Conservation (phyloP, 2,888 invertebrate species). For the Orthonevra nobilis region DNA sequence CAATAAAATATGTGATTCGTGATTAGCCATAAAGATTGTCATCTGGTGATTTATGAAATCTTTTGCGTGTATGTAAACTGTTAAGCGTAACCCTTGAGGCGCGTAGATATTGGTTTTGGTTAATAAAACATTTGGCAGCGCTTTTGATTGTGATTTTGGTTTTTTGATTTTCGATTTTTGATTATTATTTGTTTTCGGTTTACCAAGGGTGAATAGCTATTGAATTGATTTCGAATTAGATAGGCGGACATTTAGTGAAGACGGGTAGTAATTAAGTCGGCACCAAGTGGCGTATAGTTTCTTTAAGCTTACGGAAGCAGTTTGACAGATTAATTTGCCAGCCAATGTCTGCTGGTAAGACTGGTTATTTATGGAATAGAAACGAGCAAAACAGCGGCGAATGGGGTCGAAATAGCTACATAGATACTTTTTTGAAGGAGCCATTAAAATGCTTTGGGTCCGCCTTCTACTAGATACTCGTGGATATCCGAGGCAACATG, state of each 20-base stretch:
- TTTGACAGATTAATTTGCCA: background rate
- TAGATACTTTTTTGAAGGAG: no score
- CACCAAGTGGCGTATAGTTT: background rate
- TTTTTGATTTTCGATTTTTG: conserved; percentile 21
- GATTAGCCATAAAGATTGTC: conserved; percentile 70
- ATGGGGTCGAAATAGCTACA: no score
- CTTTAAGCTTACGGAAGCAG: background rate
- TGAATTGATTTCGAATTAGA: conserved; percentile 45
- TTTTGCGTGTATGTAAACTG: background rate
- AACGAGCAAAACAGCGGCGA: no score
- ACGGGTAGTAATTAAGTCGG: conserved; percentile 40
- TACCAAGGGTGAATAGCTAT: conserved; percentile 28
- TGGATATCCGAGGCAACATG: no score
- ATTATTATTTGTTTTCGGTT: conserved; percentile 38
- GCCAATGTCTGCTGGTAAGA: no score
- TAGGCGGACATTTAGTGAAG: conserved; percentile 19
- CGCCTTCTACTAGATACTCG: no score
- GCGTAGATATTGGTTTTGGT: conserved; percentile 45
- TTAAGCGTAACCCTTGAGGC: background rate
- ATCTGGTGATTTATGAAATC: conserved; percentile 67
- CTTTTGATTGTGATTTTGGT: conserved; percentile 5
- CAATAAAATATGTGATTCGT: conserved; percentile 70
- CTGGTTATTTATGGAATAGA: no score
- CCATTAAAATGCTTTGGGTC: no score
- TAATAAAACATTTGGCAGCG: conserved; percentile 56